Percentiles rank a stretch among this genome's conserved stretches.
Evolutionary conservation across 2,888 invertebrate genomes (phyloP).

Genomic region (Ernsta delagoae): DNA sequence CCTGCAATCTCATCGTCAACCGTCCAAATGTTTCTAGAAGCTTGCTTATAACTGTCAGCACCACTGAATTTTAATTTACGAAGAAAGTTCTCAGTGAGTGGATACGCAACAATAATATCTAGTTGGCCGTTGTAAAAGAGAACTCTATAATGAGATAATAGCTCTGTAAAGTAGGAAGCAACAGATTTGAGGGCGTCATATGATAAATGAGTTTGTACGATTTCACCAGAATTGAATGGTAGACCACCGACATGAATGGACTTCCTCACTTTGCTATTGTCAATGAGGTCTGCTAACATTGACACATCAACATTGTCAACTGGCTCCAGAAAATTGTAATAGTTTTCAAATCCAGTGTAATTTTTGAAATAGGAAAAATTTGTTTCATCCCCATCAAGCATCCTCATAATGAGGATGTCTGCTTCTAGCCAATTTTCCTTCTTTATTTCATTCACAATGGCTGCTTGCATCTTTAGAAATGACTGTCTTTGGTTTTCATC

Average conservation of each 20-base stretch:
- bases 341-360: conserved; percentile 89
- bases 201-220: conserved; percentile 79
- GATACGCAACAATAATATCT: conserved; percentile 87
- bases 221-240: conserved; percentile 74
- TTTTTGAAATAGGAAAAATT: conserved; percentile 84
- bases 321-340: conserved; percentile 88
- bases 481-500: conserved; percentile 83
- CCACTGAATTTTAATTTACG: conserved; percentile 87
- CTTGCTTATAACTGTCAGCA: conserved; percentile 85
- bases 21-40: conserved; percentile 87
- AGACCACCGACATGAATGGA: conserved; percentile 87
- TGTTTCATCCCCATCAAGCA: conserved; percentile 79
- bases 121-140: conserved; percentile 88
- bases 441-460: conserved; percentile 84
- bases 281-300: conserved; percentile 59
- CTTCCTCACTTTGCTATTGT: conserved; percentile 68
- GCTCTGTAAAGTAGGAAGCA: conserved; percentile 67
- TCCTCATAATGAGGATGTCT: conserved; percentile 87
- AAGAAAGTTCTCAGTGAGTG: conserved; percentile 86
- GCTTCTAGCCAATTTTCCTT: conserved; percentile 87
- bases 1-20: conserved; percentile 88
- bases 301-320: conserved; percentile 74
- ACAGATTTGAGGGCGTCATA: conserved; percentile 86
- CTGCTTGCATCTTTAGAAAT: conserved; percentile 85
- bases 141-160: conserved; percentile 80